These are phyloP conservation scores for Ciconia nigra DNA, from an alignment of 2,797 vertebrate genomes.

Conservation along the genomic window DNA sequence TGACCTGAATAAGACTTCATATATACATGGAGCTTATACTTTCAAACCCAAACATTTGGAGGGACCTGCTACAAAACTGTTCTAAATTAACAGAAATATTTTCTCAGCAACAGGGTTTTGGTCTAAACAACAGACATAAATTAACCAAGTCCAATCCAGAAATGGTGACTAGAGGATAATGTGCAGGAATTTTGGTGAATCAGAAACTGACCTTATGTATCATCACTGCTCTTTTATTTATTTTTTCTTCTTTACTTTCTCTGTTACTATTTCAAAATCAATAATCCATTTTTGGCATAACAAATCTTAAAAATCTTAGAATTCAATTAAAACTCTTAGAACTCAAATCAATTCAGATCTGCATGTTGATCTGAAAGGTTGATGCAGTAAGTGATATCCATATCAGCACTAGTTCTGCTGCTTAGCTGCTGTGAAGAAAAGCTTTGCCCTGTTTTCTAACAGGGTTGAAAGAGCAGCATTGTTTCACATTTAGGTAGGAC, in stretches of 20 bases:
- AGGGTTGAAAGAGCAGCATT: background rate
- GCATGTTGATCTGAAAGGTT: background rate
- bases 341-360: background rate
- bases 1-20: background rate
- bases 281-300: background rate
- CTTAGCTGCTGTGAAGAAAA: background rate
- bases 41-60: background rate
- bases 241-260: background rate
- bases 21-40: background rate
- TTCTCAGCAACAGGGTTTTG: background rate
- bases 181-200: background rate
- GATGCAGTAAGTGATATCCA: background rate
- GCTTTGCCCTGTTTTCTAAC: background rate
- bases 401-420: background rate
- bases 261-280: background rate
- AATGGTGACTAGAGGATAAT: background rate
- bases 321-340: background rate
- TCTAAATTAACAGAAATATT: background rate
- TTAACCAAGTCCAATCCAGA: background rate
- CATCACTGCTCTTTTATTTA: background rate
- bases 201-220: background rate
- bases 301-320: background rate
- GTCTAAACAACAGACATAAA: background rate
- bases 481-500: background rate
- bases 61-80: background rate